Percentiles rank a stretch among this genome's conserved stretches.
Evolutionary conservation across 2,888 invertebrate genomes (phyloP).

Genomic region (Tetranychus piercei): DNA sequence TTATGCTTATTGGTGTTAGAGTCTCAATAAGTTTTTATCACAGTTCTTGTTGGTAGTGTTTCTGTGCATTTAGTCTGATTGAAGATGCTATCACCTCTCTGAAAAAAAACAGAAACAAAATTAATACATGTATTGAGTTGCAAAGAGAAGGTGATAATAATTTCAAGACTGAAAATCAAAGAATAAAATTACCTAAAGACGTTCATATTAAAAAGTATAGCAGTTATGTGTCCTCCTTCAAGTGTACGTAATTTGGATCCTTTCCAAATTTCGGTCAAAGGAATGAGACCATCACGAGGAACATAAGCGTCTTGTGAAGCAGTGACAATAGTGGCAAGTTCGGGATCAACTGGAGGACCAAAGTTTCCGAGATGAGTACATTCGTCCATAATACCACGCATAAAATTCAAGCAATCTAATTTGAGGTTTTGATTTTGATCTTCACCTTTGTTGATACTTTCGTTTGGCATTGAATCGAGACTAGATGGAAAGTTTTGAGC

Average conservation of each 20-base stretch:
- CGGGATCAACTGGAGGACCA: conserved; percentile 60
- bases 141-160: background rate
- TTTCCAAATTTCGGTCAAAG: conserved; percentile 76
- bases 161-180: background rate
- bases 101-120: conserved; percentile 12
- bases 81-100: conserved; percentile 27
- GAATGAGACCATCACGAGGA: conserved; percentile 60
- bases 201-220: conserved; percentile 66
- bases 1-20: background rate
- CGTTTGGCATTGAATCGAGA: background rate
- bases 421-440: conserved; percentile 12
- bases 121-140: background rate
- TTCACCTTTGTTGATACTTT: background rate
- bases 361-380: conserved; percentile 91
- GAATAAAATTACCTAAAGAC: conserved; percentile 51
- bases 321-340: conserved; percentile 69
- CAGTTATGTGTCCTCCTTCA: conserved; percentile 61
- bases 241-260: conserved; percentile 70
- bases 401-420: conserved; percentile 59
- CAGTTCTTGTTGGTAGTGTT: conserved; percentile 22
- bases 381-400: conserved; percentile 96
- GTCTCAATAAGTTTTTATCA: background rate
- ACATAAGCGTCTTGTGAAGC: conserved; percentile 53
- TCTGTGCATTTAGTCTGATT: conserved; percentile 24
- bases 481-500: conserved; percentile 21